Percentiles rank a stretch among this genome's conserved stretches.
Conservation (phyloP, 2,113 vertebrate genomes). For the Puffinus mauretanicus region DNA sequence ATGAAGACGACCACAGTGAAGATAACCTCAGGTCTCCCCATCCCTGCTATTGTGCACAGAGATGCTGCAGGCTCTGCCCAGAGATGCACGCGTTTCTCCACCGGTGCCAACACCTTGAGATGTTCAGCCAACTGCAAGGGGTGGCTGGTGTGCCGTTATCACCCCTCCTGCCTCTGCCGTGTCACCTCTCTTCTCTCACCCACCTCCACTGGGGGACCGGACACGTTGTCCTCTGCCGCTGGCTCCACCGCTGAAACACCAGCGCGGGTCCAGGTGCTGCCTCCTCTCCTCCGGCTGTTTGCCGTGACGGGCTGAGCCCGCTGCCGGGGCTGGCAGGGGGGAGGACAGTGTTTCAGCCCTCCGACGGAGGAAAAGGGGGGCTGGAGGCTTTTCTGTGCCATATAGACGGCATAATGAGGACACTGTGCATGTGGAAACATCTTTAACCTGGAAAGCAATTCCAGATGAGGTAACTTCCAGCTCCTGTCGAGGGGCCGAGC, state of each 20-base stretch:
- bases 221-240: neutral
- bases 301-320: rapidly evolving
- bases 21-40: neutral
- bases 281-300: neutral
- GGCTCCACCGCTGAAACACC: neutral
- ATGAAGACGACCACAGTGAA: neutral
- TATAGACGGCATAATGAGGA: neutral
- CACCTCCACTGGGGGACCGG: neutral
- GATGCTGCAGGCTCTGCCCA: neutral
- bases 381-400: neutral
- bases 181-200: neutral
- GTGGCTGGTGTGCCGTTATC: neutral
- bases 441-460: neutral
- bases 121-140: neutral
- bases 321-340: neutral
- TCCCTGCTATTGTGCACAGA: neutral
- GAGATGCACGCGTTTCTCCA: rapidly evolving
- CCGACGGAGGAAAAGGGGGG: neutral
- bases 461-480: neutral
- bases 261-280: rapidly evolving
- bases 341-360: neutral
- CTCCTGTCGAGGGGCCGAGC: neutral
- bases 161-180: neutral
- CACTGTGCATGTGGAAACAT: neutral
- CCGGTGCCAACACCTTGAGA: neutral